These are phyloP conservation scores for Leucophenga montana DNA, from an alignment of 2,888 invertebrate genomes.

Conservation along the genomic window DNA sequence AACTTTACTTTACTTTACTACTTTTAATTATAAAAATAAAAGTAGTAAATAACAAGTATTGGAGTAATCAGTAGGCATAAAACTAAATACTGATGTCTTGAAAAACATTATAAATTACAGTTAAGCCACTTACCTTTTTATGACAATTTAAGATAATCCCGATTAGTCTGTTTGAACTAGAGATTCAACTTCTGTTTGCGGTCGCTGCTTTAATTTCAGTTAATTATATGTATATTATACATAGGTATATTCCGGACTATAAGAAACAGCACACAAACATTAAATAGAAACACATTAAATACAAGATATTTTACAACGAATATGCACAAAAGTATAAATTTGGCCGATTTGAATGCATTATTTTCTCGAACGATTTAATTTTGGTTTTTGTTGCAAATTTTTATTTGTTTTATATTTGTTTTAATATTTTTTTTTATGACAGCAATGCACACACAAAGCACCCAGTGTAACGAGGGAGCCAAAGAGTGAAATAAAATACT, in stretches of 20 bases:
- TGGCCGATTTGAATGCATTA: neutral
- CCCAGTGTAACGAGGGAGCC: conserved; percentile 13
- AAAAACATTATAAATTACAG: no score
- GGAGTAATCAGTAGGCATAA: no score
- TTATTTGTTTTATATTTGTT: neutral
- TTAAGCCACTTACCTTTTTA: neutral
- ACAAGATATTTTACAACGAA: neutral
- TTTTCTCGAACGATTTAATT: neutral
- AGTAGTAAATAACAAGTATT: no score
- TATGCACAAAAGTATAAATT: conserved; percentile 10
- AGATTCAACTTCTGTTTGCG: neutral
- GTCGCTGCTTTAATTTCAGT: neutral
- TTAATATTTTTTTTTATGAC: conserved; percentile 3
- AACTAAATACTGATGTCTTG: no score
- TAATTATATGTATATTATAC: neutral
- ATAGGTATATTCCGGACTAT: neutral
- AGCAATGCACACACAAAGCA: conserved; percentile 11
- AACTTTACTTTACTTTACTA: no score
- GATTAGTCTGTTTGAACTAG: neutral
- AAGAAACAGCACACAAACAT: conserved; percentile 5
- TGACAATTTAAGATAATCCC: neutral
- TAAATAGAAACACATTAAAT: conserved; percentile 11
- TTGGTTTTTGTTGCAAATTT: neutral
- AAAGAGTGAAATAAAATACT: conserved; percentile 38
- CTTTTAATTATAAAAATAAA: no score